A percentile compares a stretch with the other conserved stretches of the same genome.
These are phyloP conservation scores for Noctua janthe DNA, from an alignment of 2,888 invertebrate genomes.

Conservation along the genomic window DNA sequence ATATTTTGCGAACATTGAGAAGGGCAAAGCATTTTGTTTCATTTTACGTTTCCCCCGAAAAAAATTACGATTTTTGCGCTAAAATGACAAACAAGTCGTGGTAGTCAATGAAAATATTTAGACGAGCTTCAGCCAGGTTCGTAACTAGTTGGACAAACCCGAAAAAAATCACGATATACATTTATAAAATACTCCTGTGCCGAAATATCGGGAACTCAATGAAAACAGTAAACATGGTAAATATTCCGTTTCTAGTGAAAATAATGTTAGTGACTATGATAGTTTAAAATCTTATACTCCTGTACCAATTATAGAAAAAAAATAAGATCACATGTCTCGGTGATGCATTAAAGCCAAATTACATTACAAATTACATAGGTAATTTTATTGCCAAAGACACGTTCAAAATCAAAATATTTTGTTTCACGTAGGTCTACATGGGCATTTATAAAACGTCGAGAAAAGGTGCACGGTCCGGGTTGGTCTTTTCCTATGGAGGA, in stretches of 20 bases:
- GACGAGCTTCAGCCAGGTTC: neutral
- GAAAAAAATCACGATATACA: neutral
- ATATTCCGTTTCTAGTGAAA: too few species aligned
- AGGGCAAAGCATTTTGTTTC: neutral
- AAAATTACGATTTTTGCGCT: neutral
- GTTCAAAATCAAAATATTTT: too few species aligned
- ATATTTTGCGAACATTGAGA: conserved; percentile 1
- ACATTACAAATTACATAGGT: neutral
- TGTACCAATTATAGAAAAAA: neutral
- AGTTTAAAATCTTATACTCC: too few species aligned
- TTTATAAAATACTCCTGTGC: too few species aligned
- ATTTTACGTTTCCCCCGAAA: neutral
- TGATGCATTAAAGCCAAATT: neutral
- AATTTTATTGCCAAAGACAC: neutral
- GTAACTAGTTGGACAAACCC: neutral
- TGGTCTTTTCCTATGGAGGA: too few species aligned
- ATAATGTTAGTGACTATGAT: too few species aligned
- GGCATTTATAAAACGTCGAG: too few species aligned
- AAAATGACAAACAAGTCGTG: neutral
- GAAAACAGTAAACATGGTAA: too few species aligned
- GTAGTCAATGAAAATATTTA: neutral
- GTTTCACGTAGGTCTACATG: too few species aligned
- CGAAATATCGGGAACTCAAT: too few species aligned
- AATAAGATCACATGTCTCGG: neutral
- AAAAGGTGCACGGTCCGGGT: too few species aligned